Percentiles rank a stretch among this genome's conserved stretches.
These are phyloP conservation scores for Eilema depressum DNA, from an alignment of 2,888 invertebrate species.

Conservation along the genomic window DNA sequence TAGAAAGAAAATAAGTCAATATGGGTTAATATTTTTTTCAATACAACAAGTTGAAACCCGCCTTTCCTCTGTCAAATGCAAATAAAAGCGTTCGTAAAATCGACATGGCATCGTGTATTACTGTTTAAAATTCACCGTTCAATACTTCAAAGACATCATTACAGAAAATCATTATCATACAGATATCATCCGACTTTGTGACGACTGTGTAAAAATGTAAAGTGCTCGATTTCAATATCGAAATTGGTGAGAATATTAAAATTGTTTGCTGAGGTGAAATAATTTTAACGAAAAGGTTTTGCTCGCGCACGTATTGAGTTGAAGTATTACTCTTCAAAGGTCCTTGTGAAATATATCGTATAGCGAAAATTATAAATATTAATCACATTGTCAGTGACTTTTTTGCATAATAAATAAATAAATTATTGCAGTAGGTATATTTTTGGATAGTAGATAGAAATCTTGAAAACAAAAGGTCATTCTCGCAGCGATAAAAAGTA, in stretches of 20 bases:
- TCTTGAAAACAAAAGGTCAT: too few relatives aligned
- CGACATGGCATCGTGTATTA: conserved; percentile 65
- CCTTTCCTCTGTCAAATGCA: conserved; percentile 74
- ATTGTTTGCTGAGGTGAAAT: conserved; percentile 18
- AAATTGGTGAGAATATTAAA: conserved; percentile 30
- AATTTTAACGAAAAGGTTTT: conserved; percentile 5
- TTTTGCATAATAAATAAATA: background rate
- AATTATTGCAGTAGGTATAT: conserved; percentile 2
- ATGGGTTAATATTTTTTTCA: conserved; percentile 18
- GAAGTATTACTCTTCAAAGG: conserved; percentile 14
- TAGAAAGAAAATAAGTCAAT: conserved; percentile 9
- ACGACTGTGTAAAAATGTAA: conserved; percentile 38
- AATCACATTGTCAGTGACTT: background rate
- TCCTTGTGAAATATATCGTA: background rate
- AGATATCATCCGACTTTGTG: conserved; percentile 56
- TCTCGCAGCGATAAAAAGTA: too few relatives aligned
- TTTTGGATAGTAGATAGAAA: too few relatives aligned
- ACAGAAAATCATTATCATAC: conserved; percentile 66
- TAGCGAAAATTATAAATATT: background rate
- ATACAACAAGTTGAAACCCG: conserved; percentile 43
- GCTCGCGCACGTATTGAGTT: conserved; percentile 4
- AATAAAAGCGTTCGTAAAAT: conserved; percentile 72
- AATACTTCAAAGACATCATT: conserved; percentile 77
- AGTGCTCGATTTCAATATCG: conserved; percentile 31
- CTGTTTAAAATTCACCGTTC: conserved; percentile 72